Evolutionary conservation across 2,888 invertebrate genomes (phyloP).

Genomic region (Hesperia comma): DNA sequence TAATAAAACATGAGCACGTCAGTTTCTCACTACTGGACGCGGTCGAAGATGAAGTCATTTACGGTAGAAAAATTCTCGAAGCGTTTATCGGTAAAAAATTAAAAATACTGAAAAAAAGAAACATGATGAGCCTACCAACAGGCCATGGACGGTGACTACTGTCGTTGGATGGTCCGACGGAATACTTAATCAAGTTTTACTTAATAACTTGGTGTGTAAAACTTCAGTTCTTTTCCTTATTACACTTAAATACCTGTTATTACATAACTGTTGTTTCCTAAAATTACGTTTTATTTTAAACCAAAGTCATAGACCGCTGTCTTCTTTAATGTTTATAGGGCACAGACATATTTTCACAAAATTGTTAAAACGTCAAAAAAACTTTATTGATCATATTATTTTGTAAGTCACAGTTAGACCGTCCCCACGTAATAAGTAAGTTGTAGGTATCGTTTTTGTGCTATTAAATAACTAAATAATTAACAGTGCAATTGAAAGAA

Average conservation of each 20-base stretch:
- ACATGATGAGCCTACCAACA: conserved; percentile 53
- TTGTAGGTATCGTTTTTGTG: no score
- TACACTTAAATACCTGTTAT: not conserved
- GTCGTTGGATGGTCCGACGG: conserved; percentile 37
- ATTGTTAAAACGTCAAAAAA: no score
- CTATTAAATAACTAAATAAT: no score
- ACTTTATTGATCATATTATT: no score
- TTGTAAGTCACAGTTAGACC: no score
- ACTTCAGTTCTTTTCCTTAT: not conserved
- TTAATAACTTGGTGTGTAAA: not conserved
- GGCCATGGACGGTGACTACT: conserved; percentile 47
- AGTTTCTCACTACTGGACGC: conserved; percentile 10
- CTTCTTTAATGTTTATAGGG: no score
- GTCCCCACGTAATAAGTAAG: no score
- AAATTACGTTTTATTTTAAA: no score
- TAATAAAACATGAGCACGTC: conserved; percentile 29
- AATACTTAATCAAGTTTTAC: conserved; percentile 41
- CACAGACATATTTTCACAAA: no score
- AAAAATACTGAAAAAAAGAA: conserved; percentile 45
- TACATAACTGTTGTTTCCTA: no score
- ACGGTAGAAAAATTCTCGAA: conserved; percentile 35
- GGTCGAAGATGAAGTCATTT: conserved; percentile 43
- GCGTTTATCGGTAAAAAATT: conserved; percentile 51
- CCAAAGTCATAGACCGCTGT: no score
- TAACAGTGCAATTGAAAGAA: no score